Evolutionary conservation across 2,113 vertebrate genomes (phyloP).

Genomic region (Australoheros scitulus): DNA sequence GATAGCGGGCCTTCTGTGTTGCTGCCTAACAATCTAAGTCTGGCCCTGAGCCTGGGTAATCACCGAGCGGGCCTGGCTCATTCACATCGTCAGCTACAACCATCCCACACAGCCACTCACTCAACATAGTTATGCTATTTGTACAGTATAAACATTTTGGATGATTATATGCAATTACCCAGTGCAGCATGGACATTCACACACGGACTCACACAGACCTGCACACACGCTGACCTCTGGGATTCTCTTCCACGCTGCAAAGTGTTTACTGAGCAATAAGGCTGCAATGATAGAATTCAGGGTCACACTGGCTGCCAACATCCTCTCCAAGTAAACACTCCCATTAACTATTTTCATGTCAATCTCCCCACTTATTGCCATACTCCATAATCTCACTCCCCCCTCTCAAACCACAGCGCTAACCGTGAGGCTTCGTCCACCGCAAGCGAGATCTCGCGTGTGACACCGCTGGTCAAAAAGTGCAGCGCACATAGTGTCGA

Average conservation of each 20-base stretch:
- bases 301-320: constrained; percentile 46
- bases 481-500: constrained; percentile 15
- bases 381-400: constrained; percentile 28
- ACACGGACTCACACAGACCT: constrained; percentile 36
- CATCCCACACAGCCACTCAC: constrained; percentile 51
- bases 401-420: constrained; percentile 23
- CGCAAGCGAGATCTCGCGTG: constrained; percentile 25
- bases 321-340: constrained; percentile 60
- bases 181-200: constrained; percentile 47
- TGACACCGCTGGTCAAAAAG: constrained; percentile 14
- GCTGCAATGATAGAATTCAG: constrained; percentile 59
- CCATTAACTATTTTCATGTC: constrained; percentile 59
- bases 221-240: constrained; percentile 45
- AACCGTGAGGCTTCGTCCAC: constrained; percentile 53
- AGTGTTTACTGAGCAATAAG: constrained; percentile 67
- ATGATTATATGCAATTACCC: constrained; percentile 76
- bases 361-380: constrained; percentile 43
- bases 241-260: constrained; percentile 54
- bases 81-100: constrained; percentile 35
- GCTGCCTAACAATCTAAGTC: constrained; percentile 42
- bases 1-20: constrained; percentile 7
- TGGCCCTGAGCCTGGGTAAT: constrained; percentile 48
- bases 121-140: constrained; percentile 65
- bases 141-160: constrained; percentile 74
- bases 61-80: constrained; percentile 24